A percentile compares a stretch with the other conserved stretches of the same genome.
Conservation (phyloP, 2,113 vertebrate genomes). For the Chloropsis hardwickii region DNA sequence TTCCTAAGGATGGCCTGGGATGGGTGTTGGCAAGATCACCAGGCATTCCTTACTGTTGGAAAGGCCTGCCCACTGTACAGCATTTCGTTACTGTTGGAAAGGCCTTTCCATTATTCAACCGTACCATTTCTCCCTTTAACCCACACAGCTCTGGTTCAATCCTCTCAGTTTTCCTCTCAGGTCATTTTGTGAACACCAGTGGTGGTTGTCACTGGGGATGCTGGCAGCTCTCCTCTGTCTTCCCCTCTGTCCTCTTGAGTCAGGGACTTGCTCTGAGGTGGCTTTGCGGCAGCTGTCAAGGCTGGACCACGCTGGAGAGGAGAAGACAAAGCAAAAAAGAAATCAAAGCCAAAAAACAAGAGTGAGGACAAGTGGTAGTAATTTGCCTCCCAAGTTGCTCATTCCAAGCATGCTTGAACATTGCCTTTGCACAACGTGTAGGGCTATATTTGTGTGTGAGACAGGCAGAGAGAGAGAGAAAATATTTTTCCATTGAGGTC, state of each 20-base stretch:
- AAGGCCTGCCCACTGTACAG: not conserved
- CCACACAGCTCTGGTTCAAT: not conserved
- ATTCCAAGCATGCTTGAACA: conserved; percentile 32
- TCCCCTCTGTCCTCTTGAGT: rapidly evolving
- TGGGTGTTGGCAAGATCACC: not conserved
- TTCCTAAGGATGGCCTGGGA: not conserved
- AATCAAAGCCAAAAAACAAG: not conserved
- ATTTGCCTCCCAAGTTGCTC: conserved; percentile 28
- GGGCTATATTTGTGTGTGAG: conserved; percentile 53
- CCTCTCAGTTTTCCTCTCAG: not conserved
- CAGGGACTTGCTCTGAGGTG: not conserved
- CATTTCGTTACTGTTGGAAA: not conserved
- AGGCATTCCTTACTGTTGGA: not conserved
- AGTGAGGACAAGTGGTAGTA: not conserved
- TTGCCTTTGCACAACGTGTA: conserved; percentile 1
- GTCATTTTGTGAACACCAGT: not conserved
- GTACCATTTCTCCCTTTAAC: not conserved
- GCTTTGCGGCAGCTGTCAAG: not conserved
- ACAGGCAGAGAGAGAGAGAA: conserved; percentile 24
- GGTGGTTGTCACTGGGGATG: not conserved
- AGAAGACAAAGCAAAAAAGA: not conserved
- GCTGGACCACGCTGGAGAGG: not conserved
- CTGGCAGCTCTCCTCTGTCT: not conserved
- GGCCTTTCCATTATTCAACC: not conserved
- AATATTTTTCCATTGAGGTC: conserved; percentile 62